These are phyloP conservation scores for Peromyscus polionotus DNA, from an alignment of 2,113 vertebrate species.

Conservation along the genomic window DNA sequence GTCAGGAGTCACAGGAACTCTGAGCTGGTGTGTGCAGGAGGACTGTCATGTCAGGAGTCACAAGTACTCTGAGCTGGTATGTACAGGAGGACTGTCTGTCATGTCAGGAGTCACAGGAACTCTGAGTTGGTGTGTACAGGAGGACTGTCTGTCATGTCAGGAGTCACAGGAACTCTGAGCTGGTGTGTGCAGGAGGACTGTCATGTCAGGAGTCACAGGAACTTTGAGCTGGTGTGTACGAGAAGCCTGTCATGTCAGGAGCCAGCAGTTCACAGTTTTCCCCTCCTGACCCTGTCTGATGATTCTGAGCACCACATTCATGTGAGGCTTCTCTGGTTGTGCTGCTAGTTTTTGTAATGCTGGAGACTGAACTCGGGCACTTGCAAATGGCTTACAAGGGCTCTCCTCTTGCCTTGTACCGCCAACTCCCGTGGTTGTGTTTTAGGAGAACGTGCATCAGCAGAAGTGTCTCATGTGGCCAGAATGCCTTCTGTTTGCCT, in stretches of 20 bases:
- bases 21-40: background rate
- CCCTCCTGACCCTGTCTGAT: background rate
- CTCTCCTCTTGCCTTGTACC: background rate
- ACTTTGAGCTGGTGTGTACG: no score
- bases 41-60: accelerated
- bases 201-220: no score
- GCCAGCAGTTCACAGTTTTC: no score
- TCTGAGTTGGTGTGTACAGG: background rate
- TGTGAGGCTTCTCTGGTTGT: no score
- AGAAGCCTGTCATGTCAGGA: no score
- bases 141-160: no score
- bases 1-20: background rate
- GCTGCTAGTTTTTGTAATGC: background rate
- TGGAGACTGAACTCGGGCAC: no score
- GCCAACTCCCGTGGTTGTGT: no score
- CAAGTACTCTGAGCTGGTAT: no score
- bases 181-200: accelerated
- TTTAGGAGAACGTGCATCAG: background rate
- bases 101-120: no score
- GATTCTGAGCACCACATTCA: background rate
- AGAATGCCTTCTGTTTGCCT: background rate
- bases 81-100: no score
- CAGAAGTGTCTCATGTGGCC: background rate
- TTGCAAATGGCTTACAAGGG: background rate
- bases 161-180: background rate